These are phyloP conservation scores for Trichonephila clavipes DNA, from an alignment of 1,140 invertebrate species.

Conservation along the genomic window DNA sequence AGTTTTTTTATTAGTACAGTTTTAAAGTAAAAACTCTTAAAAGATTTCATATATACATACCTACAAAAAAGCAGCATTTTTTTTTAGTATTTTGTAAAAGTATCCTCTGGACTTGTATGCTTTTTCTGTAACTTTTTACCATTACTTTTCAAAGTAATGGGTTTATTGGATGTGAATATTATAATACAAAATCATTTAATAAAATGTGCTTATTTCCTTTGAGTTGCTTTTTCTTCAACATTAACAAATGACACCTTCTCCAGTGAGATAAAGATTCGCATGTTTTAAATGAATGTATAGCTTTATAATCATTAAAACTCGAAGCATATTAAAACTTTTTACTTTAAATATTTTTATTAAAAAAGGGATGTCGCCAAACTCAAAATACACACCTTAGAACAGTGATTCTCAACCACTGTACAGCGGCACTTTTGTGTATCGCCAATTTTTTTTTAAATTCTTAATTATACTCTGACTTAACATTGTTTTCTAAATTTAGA, in stretches of 20 bases:
- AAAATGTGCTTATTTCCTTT: conserved; percentile 30
- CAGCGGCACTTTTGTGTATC: too few relatives aligned
- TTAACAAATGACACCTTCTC: background rate
- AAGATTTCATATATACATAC: conserved; percentile 6
- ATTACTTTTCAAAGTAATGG: background rate
- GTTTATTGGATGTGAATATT: conserved; percentile 10
- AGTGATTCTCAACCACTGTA: too few relatives aligned
- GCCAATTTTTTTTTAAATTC: too few relatives aligned
- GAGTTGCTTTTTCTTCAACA: background rate
- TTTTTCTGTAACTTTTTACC: conserved; percentile 6
- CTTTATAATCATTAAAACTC: too few relatives aligned
- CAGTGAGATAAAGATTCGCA: background rate
- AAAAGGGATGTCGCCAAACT: too few relatives aligned
- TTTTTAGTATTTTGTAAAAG: background rate
- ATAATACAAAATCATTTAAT: background rate
- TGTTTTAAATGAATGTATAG: too few relatives aligned
- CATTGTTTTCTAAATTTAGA: too few relatives aligned
- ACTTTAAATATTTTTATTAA: too few relatives aligned
- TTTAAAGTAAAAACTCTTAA: background rate
- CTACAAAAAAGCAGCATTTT: background rate
- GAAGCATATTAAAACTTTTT: too few relatives aligned
- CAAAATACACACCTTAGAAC: too few relatives aligned
- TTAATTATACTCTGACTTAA: too few relatives aligned
- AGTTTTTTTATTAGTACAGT: conserved; percentile 19
- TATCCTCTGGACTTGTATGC: background rate